A percentile compares a stretch with the other conserved stretches of the same genome.
phyloP scores from a whole-genome alignment of 2,113 vertebrate species.

The Pangasianodon hypophthalmus region DNA sequence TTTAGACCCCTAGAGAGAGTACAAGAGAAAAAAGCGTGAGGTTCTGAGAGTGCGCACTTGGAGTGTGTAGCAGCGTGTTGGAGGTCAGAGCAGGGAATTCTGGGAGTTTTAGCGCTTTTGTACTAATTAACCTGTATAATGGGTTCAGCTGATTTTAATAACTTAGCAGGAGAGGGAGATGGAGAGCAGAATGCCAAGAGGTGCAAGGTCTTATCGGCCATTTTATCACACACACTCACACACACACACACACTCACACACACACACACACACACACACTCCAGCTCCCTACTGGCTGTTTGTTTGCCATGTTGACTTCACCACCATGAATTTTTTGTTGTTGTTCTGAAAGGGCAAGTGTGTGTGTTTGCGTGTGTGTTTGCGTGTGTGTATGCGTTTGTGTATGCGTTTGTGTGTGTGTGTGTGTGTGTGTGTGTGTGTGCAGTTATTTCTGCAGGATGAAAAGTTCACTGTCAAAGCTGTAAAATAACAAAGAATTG shows the following conservation, averaged over 20 bases:
- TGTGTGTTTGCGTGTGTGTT: slow-evolving; percentile 5
- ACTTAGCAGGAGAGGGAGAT: slow-evolving; percentile 58
- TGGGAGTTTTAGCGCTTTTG: slow-evolving; percentile 66
- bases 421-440: neutral
- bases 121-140: slow-evolving; percentile 78
- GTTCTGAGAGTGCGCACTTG: neutral
- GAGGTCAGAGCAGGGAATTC: slow-evolving; percentile 64
- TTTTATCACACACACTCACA: slow-evolving; percentile 61
- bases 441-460: neutral
- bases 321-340: neutral
- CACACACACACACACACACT: neutral
- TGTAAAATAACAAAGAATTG: neutral
- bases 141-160: slow-evolving; percentile 74
- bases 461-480: neutral
- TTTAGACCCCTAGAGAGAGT: slow-evolving; percentile 61
- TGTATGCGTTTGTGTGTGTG: neutral
- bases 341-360: neutral
- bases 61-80: neutral
- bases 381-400: too few relatives aligned
- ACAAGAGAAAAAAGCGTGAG: neutral
- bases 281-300: slow-evolving; percentile 8
- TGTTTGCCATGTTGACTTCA: neutral
- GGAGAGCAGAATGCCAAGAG: slow-evolving; percentile 73
- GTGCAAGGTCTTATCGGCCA: slow-evolving; percentile 67
- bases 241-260: slow-evolving; percentile 28